Evolutionary conservation across 92 coral and sea anemone species (phyloP), one percentile per base, ranked within the genome.

Genomic region (Bergia puertoricense): DNA sequence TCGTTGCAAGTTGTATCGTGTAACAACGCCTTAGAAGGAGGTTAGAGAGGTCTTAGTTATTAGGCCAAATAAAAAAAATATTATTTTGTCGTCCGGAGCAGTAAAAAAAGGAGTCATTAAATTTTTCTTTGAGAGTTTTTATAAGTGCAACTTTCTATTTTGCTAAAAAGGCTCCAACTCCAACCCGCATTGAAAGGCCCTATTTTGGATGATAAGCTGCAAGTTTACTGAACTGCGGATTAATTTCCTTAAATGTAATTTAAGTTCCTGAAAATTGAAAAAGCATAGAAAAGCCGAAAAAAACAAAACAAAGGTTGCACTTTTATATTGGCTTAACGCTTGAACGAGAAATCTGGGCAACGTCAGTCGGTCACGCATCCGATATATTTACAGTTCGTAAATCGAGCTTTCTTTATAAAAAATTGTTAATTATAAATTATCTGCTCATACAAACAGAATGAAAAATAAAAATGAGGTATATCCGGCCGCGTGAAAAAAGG

Each of bases 131-230:
- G 8, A 69, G 77, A 5, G 43, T 8, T 11, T 73, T 73, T 16
- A 6, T 0, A 73, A 13, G 9, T 73, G 75, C 75, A 69, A 69
- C 75, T n/a, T 69, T 69, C 38, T 69, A 69, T 69, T 69, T 69
- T 69, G 75, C 75, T 69, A 69, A 69, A 69, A 69, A 69, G 39
- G 68, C 75, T 69, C 39, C 75, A 69, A 69, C 10, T 69, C 75
- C 75, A 69, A 69, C 75, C 3, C 75, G 75, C 75, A 69, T 69
- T 69, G 39, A 69, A 69, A 69, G 75, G 75, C 38, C 75, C 75
- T 22, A 20, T 69, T 69, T 69, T 69, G 36, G 40, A 69, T 69
- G 75, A 69, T 69, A 69, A 69, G 37, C 74, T 69, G 75, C 39
- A 69, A 69, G 30, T 69, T 69, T 22, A 10, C 39, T 69, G 75